Percentiles rank a stretch among this genome's conserved stretches.
phyloP scores from a whole-genome alignment of 2,888 invertebrate genomes.

The Megastigmus dorsalis region DNA sequence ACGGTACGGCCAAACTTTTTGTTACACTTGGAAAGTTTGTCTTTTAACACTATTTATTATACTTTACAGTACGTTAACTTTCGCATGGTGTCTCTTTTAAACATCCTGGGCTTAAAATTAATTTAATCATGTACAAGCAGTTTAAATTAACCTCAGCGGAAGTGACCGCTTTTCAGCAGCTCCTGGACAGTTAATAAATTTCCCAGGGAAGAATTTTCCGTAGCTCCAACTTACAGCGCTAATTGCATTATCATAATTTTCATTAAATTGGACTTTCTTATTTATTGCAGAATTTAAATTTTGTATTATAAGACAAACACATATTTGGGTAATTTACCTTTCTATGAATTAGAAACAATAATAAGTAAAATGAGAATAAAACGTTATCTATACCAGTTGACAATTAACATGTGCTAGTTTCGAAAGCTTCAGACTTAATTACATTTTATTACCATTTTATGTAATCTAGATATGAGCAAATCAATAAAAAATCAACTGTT shows the following conservation, averaged over 20 bases:
- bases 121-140: conserved; percentile 36
- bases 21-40: background rate
- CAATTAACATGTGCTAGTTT: too few species aligned
- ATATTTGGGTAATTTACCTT: too few species aligned
- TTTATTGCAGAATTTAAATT: too few species aligned
- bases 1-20: background rate
- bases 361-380: too few species aligned
- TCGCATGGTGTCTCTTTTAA: background rate
- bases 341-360: too few species aligned
- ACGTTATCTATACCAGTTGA: too few species aligned
- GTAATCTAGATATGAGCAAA: too few species aligned
- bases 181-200: conserved; percentile 20
- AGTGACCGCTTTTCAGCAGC: conserved; percentile 10
- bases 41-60: conserved; percentile 4
- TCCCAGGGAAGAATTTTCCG: background rate
- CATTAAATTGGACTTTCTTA: conserved; percentile 11
- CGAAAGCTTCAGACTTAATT: too few species aligned
- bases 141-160: conserved; percentile 37
- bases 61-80: background rate
- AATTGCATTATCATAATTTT: conserved; percentile 45
- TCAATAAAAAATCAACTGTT: too few species aligned
- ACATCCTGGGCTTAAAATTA: conserved; percentile 15
- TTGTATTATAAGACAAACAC: background rate
- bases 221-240: background rate
- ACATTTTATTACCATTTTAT: too few species aligned